Evolutionary conservation across 2,113 vertebrate genomes (phyloP).

Genomic region (Aleadryas rufinucha): DNA sequence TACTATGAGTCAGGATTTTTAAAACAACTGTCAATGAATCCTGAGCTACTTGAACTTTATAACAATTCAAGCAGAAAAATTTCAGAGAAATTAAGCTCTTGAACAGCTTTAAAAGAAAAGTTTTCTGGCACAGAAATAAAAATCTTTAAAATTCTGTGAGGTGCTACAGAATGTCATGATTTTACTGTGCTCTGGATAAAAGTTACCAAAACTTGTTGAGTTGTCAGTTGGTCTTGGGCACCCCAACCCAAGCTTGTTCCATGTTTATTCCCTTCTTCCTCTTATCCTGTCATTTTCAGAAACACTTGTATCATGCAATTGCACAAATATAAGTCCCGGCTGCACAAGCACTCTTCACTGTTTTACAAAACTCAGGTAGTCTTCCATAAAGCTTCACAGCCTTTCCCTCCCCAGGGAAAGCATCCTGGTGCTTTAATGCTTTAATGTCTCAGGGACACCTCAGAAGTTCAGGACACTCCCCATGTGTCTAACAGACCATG

Average conservation of each 20-base stretch:
- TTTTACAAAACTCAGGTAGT: conserved; percentile 46
- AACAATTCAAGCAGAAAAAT: not conserved
- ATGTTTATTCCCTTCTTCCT: not conserved
- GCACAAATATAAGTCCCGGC: not conserved
- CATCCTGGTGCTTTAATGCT: conserved; percentile 23
- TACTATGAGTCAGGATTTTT: not conserved
- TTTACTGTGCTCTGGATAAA: not conserved
- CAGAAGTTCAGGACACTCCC: not conserved
- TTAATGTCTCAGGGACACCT: conserved; percentile 58
- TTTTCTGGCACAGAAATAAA: not conserved
- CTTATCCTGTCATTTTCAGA: not conserved
- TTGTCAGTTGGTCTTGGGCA: not conserved
- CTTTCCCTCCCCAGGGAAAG: conserved; percentile 7
- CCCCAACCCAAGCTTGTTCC: not conserved
- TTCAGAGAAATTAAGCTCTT: not conserved
- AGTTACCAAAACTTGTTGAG: not conserved
- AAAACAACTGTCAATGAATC: not conserved
- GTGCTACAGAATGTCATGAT: not conserved
- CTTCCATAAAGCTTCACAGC: not conserved
- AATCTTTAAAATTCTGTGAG: not conserved
- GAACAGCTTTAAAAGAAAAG: not conserved
- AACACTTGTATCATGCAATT: not conserved
- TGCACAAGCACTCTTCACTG: not conserved
- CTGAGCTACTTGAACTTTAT: not conserved
- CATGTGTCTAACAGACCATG: not conserved